Evolutionary conservation across 2,113 vertebrate genomes (phyloP).

Genomic region (Notechis scutatus): DNA sequence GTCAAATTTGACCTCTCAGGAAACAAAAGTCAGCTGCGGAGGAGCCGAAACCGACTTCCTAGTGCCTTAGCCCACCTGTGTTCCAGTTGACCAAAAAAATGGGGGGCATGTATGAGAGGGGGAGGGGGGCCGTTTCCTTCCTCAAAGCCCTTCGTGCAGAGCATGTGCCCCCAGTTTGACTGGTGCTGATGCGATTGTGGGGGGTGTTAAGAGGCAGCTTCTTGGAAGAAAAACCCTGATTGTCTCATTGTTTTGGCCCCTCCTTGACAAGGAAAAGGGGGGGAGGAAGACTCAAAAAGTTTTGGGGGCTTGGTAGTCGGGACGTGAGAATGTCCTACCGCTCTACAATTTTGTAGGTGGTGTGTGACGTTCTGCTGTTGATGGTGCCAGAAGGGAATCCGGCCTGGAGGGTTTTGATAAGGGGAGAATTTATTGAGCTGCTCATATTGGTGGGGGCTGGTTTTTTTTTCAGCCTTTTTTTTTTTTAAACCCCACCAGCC

Average conservation of each 20-base stretch:
- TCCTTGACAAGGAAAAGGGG: neutral
- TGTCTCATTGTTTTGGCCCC: neutral
- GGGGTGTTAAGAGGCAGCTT: neutral
- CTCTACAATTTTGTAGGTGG: neutral
- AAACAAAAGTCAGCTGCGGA: no score
- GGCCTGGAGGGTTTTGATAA: neutral
- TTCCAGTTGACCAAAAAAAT: neutral
- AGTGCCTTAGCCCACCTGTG: neutral
- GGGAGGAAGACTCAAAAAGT: neutral
- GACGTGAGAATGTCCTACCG: neutral
- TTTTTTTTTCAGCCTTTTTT: neutral
- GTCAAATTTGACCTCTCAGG: neutral
- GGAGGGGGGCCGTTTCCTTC: no score
- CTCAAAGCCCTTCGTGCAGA: neutral
- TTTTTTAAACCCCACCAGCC: neutral
- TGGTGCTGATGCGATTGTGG: neutral
- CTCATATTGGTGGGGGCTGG: no score
- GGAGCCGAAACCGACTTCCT: neutral
- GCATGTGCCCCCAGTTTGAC: neutral
- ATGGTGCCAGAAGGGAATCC: neutral
- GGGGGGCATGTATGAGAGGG: neutral
- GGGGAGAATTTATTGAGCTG: neutral
- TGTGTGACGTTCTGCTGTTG: no score
- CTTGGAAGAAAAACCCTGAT: no score
- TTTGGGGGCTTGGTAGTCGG: neutral